Percentiles rank a stretch among this genome's conserved stretches.
These are phyloP conservation scores for Galemys pyrenaicus DNA, from an alignment of 2,113 vertebrate genomes.

Conservation along the genomic window DNA sequence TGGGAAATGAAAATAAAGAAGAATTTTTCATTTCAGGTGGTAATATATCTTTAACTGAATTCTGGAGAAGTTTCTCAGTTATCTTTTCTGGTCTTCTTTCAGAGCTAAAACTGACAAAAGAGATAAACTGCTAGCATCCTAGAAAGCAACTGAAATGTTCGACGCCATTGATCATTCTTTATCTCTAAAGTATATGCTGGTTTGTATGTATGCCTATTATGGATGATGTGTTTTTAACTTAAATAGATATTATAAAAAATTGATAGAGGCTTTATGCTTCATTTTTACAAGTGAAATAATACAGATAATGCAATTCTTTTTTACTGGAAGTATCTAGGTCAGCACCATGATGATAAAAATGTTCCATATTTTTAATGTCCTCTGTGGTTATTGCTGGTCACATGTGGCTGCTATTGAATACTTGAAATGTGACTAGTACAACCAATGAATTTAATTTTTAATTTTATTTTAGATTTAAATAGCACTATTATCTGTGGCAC, in stretches of 20 bases:
- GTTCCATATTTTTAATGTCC: not conserved
- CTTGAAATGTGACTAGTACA: not conserved
- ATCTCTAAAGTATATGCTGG: not conserved
- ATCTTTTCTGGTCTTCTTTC: not conserved
- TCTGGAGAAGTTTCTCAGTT: not conserved
- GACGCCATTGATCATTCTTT: not conserved
- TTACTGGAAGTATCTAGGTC: not conserved
- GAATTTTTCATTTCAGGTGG: not conserved
- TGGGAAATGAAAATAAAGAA: not conserved
- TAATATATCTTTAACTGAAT: not conserved
- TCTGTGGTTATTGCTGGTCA: not conserved
- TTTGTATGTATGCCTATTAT: not conserved
- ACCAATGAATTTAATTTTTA: not conserved
- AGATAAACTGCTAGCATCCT: not conserved
- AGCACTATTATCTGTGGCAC: not conserved
- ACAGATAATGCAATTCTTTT: not conserved
- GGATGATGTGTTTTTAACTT: not conserved
- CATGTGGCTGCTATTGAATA: not conserved
- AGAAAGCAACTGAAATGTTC: not conserved
- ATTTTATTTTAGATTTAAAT: not conserved
- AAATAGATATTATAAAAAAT: not conserved
- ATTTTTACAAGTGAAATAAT: not conserved
- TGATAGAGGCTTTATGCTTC: constrained; percentile 18
- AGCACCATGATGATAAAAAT: not conserved
- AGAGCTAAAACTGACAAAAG: not conserved